Evolutionary conservation across 1,140 invertebrate species (phyloP).

Genomic region (Mamestra configurata): DNA sequence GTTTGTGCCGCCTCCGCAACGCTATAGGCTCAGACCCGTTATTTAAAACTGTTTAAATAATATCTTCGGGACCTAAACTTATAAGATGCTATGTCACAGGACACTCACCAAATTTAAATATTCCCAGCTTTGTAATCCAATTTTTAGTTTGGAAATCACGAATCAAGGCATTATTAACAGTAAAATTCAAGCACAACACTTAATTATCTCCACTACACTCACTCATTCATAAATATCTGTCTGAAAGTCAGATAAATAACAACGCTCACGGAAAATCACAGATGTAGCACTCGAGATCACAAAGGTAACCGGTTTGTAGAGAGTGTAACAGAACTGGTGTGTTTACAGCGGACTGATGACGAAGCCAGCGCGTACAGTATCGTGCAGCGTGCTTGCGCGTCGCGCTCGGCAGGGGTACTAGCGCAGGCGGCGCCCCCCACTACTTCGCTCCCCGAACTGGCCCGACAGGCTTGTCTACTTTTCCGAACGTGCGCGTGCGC

Average conservation of each 20-base stretch:
- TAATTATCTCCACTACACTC: conserved; percentile 61
- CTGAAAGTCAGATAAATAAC: conserved; percentile 71
- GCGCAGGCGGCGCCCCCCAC: conserved; percentile 70
- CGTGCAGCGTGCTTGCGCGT: conserved; percentile 64
- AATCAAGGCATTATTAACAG: conserved; percentile 66
- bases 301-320: conserved; percentile 77
- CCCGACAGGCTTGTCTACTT: conserved; percentile 78
- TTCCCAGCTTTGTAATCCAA: conserved; percentile 71
- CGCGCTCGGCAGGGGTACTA: conserved; percentile 76
- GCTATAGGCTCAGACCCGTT: conserved; percentile 42
- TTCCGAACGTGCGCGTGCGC: conserved; percentile 79
- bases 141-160: conserved; percentile 61
- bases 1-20: conserved; percentile 70
- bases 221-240: conserved; percentile 63
- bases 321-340: conserved; percentile 71
- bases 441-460: conserved; percentile 69
- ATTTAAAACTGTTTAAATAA: conserved; percentile 62
- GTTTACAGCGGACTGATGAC: conserved; percentile 62
- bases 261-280: conserved; percentile 67
- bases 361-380: conserved; percentile 52
- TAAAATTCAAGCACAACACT: conserved; percentile 42
- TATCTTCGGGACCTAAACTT: conserved; percentile 8
- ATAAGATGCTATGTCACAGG: conserved; percentile 46
- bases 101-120: conserved; percentile 69
- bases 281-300: conserved; percentile 67